Conservation (phyloP, 2,113 vertebrate species). For the Phalacrocorax carbo region DNA sequence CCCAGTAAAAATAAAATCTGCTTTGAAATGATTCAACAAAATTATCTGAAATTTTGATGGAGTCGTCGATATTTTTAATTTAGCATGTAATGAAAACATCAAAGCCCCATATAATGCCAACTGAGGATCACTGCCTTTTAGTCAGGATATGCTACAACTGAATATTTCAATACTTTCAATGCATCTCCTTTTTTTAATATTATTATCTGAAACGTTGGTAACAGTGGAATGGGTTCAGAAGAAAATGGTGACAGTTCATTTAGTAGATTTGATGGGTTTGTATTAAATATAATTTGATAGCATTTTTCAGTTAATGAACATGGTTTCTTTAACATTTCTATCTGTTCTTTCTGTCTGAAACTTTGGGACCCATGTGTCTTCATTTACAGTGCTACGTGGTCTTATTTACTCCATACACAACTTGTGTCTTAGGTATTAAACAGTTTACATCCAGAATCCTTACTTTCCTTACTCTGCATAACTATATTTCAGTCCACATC, state of each 20-base stretch:
- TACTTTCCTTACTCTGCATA: background rate
- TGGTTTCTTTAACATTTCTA: background rate
- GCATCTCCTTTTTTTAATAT: background rate
- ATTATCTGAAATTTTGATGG: background rate
- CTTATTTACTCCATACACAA: background rate
- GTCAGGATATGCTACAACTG: background rate
- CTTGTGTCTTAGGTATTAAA: background rate
- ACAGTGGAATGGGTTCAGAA: background rate
- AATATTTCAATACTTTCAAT: background rate
- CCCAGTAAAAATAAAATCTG: background rate
- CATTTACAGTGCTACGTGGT: background rate
- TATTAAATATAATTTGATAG: background rate
- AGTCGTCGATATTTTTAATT: background rate
- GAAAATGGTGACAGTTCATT: background rate
- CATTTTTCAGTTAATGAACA: background rate
- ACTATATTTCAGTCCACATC: background rate
- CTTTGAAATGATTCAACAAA: background rate
- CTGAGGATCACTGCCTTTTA: background rate
- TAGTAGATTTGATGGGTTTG: background rate
- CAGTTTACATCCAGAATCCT: background rate
- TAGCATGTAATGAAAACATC: background rate
- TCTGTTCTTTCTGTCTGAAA: background rate
- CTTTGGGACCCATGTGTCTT: background rate
- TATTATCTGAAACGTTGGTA: background rate
- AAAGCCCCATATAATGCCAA: background rate